These are phyloP conservation scores for Sepioteuthis lessoniana DNA, from an alignment of 2,888 invertebrate species.

Conservation along the genomic window DNA sequence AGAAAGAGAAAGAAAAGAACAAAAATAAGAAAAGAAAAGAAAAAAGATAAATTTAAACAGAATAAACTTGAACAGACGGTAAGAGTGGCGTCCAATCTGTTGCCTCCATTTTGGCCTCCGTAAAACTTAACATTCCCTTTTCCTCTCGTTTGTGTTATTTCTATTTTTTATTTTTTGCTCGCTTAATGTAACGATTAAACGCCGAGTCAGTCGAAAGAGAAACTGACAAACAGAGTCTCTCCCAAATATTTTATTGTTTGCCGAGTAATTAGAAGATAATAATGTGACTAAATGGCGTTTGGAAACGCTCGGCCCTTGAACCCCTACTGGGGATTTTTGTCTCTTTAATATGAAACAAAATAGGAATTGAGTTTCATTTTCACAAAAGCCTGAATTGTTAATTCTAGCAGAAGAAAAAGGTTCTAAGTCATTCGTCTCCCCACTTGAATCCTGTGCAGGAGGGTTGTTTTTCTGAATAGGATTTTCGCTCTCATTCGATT, in stretches of 20 bases:
- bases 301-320: background rate
- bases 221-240: background rate
- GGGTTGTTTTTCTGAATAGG: background rate
- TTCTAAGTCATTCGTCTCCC: background rate
- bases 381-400: background rate
- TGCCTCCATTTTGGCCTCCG: background rate
- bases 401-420: background rate
- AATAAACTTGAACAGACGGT: background rate
- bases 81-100: background rate
- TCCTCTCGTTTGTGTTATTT: no score
- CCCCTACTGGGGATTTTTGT: background rate
- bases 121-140: background rate
- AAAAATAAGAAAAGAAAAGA: no score
- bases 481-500: background rate
- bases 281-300: background rate
- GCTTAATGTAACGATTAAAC: background rate
- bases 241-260: background rate
- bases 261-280: background rate
- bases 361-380: background rate
- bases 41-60: background rate
- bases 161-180: no score
- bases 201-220: background rate
- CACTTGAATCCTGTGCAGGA: background rate
- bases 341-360: background rate
- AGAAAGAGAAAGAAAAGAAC: no score